A percentile compares a stretch with the other conserved stretches of the same genome.
These are phyloP conservation scores for Nudaria mundana DNA, from an alignment of 2,888 invertebrate genomes.

Conservation along the genomic window DNA sequence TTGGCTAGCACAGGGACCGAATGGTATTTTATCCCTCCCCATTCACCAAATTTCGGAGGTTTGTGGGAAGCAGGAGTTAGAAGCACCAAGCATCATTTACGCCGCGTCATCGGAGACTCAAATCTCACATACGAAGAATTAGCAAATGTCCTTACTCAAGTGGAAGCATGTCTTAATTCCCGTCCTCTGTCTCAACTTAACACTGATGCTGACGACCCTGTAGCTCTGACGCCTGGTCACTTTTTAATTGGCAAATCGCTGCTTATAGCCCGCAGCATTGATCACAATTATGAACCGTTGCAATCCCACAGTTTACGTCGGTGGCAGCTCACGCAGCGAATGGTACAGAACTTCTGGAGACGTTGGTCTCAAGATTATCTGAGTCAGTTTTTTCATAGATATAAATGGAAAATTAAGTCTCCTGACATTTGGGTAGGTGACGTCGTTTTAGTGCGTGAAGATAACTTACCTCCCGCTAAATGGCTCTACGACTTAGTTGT, in stretches of 20 bases:
- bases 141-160: not conserved
- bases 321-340: not conserved
- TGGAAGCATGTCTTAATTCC: not conserved
- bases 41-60: not conserved
- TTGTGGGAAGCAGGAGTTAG: no score
- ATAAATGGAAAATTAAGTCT: not conserved
- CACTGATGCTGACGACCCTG: not conserved
- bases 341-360: not conserved
- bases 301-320: not conserved
- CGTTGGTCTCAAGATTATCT: not conserved
- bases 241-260: not conserved
- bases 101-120: not conserved
- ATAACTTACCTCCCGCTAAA: not conserved
- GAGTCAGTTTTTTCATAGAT: not conserved
- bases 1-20: not conserved
- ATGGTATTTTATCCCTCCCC: not conserved
- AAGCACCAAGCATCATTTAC: not conserved
- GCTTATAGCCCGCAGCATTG: not conserved
- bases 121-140: not conserved
- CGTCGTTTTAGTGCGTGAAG: not conserved
- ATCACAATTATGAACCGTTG: not conserved
- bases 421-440: not conserved
- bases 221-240: no score
- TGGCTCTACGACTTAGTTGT: not conserved
- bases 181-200: not conserved